Base-by-base conservation (phyloP, 92 coral and sea anemone genomes). In the Phenganax marumi region DNA sequence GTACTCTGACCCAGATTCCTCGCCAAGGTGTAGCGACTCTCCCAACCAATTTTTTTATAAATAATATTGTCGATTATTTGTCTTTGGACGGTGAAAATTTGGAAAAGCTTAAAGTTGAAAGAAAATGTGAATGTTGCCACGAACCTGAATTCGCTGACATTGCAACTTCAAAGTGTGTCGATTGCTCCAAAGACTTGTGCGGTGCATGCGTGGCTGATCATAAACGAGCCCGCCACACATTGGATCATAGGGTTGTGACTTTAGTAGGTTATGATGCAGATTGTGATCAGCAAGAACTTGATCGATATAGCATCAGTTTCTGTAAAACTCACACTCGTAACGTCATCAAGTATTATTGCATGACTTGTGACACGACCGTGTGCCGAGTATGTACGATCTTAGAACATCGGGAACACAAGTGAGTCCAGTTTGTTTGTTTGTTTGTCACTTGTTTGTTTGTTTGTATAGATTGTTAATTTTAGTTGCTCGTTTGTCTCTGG, bases 331-430 rank as follows among this genome's bases (percentile, higher is more conserved):
- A 96, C 84, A 96, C 99, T 14, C 74, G 99, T 61, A 96, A 96
- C 61, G 89, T 96, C 81, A 96, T 96, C 97, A 96, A 96, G 88
- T 96, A 96, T 56, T 96, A 91, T 60, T 96, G 99, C 50, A 89
- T 90, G 79, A 92, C 99, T 39, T 96, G 99, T 55, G 99, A 96
- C 61, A 93, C 91, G 85, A 94, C 99, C 16, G 93, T 96, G 11
- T 96, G 99, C 74, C 90, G 99, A 39, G 99, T 96, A 24, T 96
- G 99, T 62, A 96, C 99, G 4, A 96, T 96, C 49, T 82, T 96
- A 16, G 99, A 96, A 65, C 99, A 96, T 62, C 87, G 99, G 8
- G 99, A 96, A 47, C 99, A 96, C 84, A 90, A 89, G 78, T 96
- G 91, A 19, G 50, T 49, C 48, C 43, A 58, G 65, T 33, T 33